phyloP scores from a whole-genome alignment of 2,888 invertebrate genomes.

The Tipula vernalis region DNA sequence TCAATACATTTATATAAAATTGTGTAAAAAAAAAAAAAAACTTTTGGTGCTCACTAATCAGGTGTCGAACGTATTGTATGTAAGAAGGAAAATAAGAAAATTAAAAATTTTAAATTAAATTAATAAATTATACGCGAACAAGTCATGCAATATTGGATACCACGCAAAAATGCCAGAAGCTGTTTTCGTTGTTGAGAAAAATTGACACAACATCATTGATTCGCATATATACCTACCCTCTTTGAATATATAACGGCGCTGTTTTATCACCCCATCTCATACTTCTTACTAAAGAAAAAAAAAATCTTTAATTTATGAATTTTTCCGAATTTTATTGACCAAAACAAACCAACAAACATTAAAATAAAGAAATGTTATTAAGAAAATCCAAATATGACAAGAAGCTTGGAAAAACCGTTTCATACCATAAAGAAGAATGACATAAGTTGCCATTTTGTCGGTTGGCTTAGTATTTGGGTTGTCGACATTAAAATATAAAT shows the following conservation, averaged over 20 bases:
- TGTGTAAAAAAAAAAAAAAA: not conserved
- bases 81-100: not conserved
- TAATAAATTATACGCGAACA: conserved; percentile 4
- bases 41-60: not conserved
- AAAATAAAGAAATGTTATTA: not conserved
- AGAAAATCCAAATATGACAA: not conserved
- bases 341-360: not conserved
- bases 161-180: not conserved
- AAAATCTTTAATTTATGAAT: not conserved
- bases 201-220: not conserved
- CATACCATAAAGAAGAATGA: not conserved
- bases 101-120: not conserved
- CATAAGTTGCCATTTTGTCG: conserved; percentile 4
- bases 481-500: not conserved
- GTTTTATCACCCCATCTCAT: not conserved
- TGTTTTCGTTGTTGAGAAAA: not conserved
- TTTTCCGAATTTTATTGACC: not conserved
- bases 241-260: not conserved
- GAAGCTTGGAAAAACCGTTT: not conserved
- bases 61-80: not conserved
- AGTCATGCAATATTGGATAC: not conserved
- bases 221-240: not conserved
- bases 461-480: not conserved
- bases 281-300: not conserved
- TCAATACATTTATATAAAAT: not conserved